Percentiles rank a stretch among this genome's conserved stretches.
Conservation (phyloP, 2,797 vertebrate species). For the Amblyraja radiata region DNA sequence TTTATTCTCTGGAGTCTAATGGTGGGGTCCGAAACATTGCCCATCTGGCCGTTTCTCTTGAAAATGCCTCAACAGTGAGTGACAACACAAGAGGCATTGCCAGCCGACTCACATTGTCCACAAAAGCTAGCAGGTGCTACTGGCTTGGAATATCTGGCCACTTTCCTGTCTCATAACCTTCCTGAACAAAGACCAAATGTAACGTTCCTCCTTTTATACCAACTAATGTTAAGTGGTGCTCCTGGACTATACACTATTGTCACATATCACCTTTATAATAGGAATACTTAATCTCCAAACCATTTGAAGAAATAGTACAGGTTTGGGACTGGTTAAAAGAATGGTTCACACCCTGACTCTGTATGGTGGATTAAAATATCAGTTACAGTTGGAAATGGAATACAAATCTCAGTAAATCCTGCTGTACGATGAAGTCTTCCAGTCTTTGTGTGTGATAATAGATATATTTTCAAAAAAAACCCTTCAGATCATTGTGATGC, state of each 20-base stretch:
- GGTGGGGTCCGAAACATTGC: not conserved
- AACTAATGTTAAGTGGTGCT: not conserved
- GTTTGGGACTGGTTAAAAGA: not conserved
- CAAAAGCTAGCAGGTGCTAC: not conserved
- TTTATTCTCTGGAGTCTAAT: not conserved
- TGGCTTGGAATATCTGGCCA: not conserved
- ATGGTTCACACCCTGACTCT: not conserved
- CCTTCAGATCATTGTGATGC: not conserved
- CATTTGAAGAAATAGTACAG: not conserved
- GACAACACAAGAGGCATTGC: not conserved
- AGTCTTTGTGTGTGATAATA: not conserved
- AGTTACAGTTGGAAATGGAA: not conserved
- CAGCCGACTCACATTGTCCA: not conserved
- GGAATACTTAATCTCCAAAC: not conserved
- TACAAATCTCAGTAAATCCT: not conserved
- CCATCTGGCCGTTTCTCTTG: not conserved
- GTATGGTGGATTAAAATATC: slow-evolving; percentile 8
- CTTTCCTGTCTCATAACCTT: not conserved
- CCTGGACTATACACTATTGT: not conserved
- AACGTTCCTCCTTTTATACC: not conserved
- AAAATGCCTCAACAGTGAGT: not conserved
- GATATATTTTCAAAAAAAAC: not conserved
- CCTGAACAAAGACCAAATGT: not conserved
- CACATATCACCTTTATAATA: not conserved
- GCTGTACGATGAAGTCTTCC: not conserved